These are phyloP conservation scores for Onychomys arenicola DNA, from an alignment of 2,797 vertebrate genomes.

Conservation along the genomic window DNA sequence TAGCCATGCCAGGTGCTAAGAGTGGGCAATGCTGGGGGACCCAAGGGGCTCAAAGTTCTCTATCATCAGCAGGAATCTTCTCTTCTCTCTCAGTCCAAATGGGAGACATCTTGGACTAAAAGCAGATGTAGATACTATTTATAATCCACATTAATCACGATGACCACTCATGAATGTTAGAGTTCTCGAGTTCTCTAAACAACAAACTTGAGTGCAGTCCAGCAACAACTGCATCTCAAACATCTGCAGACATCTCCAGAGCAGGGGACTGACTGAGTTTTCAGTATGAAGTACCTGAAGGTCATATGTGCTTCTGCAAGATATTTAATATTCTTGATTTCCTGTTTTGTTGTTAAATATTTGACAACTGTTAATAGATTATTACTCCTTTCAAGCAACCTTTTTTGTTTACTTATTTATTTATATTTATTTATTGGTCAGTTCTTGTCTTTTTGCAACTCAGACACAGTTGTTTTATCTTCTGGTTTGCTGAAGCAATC, in stretches of 20 bases:
- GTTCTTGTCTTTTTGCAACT: neutral
- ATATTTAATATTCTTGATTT: neutral
- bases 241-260: neutral
- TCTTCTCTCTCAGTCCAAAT: neutral
- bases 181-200: constrained; percentile 44
- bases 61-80: neutral
- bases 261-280: neutral
- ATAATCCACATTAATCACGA: neutral
- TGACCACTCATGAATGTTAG: neutral
- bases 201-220: neutral
- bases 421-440: neutral
- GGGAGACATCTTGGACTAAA: neutral
- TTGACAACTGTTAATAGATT: neutral
- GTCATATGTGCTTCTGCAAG: neutral
- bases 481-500: neutral
- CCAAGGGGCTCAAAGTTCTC: neutral
- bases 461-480: neutral
- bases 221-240: neutral
- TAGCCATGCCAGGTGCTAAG: neutral
- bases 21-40: neutral
- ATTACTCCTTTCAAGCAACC: neutral
- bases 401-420: neutral
- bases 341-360: neutral
- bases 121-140: constrained; percentile 43
- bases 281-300: neutral